phyloP scores from a whole-genome alignment of 2,113 vertebrate genomes.

The Bagarius yarrelli region DNA sequence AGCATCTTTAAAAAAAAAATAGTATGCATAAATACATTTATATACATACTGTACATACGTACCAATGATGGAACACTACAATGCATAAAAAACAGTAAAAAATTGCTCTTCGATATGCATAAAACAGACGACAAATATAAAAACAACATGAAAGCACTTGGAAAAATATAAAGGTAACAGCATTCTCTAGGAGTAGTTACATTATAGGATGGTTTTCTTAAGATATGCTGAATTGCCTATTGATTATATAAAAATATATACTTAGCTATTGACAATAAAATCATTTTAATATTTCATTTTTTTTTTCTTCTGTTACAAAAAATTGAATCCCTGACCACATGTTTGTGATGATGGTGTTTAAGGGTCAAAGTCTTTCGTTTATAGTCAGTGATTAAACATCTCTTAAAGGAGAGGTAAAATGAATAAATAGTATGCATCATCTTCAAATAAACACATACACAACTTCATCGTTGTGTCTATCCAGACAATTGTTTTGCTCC shows the following conservation, averaged over 20 bases:
- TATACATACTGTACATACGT: not conserved
- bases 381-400: constrained; percentile 34
- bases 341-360: constrained; percentile 18
- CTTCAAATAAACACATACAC: not conserved
- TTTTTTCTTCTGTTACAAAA: not conserved
- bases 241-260: not conserved
- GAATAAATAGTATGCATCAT: not conserved
- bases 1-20: constrained; percentile 34
- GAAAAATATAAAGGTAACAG: not conserved
- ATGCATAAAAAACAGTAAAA: no score
- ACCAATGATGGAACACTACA: not conserved
- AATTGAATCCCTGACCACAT: not conserved
- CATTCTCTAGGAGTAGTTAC: not conserved
- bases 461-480: constrained; percentile 11
- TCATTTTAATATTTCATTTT: not conserved
- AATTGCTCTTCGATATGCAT: not conserved
- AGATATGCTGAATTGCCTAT: not conserved
- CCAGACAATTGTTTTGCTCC: not conserved
- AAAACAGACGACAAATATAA: not conserved
- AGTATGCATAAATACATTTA: not conserved
- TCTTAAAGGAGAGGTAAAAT: not conserved
- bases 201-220: not conserved
- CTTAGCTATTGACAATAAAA: not conserved
- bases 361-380: constrained; percentile 11
- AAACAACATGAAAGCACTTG: not conserved